Evolutionary conservation across 2,113 vertebrate genomes (phyloP).

Genomic region (Atractosteus spatula): DNA sequence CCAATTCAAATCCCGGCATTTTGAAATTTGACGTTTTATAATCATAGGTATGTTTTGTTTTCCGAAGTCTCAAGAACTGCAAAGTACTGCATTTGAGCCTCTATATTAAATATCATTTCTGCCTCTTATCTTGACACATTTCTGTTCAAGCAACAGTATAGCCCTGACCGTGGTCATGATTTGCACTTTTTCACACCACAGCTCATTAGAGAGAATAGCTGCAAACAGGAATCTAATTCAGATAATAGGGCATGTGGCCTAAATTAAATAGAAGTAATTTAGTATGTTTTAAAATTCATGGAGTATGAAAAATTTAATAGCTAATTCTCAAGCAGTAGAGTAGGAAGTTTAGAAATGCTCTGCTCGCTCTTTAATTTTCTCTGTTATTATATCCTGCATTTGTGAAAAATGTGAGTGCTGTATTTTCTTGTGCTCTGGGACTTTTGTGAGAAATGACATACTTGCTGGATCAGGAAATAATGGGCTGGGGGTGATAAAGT

Average conservation of each 20-base stretch:
- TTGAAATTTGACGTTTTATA: no score
- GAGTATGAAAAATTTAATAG: slow-evolving; percentile 32
- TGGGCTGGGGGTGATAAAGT: not conserved
- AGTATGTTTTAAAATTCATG: slow-evolving; percentile 33
- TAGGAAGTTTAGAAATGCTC: slow-evolving; percentile 20
- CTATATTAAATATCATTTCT: not conserved
- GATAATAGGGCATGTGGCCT: slow-evolving; percentile 19
- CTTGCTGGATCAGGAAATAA: slow-evolving; percentile 13
- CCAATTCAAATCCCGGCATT: no score
- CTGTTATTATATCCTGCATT: slow-evolving; percentile 44
- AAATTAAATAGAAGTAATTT: slow-evolving; percentile 15
- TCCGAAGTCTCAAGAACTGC: no score
- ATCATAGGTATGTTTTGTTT: no score
- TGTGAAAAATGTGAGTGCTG: slow-evolving; percentile 53
- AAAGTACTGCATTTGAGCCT: no score
- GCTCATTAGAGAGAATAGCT: not conserved
- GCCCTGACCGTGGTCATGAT: no score
- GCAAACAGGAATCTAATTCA: slow-evolving; percentile 13
- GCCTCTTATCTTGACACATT: no score
- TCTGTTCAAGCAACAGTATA: no score
- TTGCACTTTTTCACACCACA: not conserved
- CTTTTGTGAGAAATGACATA: slow-evolving; percentile 59
- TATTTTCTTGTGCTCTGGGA: slow-evolving; percentile 57
- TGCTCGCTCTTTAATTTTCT: slow-evolving; percentile 41
- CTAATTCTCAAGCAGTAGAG: slow-evolving; percentile 18